Evolutionary conservation across 1,140 invertebrate species (phyloP), one percentile per base, ranked within the genome.

Genomic region (Mercenaria mercenaria): DNA sequence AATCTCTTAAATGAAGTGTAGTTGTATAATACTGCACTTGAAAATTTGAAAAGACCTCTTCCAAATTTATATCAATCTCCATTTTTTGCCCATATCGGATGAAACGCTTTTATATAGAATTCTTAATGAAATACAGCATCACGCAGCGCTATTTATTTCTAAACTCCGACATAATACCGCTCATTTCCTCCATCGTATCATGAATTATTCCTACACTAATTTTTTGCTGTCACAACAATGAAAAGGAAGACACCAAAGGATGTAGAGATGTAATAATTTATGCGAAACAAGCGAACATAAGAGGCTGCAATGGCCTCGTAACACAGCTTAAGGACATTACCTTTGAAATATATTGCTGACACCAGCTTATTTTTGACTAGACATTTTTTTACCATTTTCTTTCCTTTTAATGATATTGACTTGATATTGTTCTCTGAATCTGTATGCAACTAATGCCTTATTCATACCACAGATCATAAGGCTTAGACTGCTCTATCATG

Each of bases 151-250:
- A 23, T 15, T 29, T 39, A 37, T 26, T 34, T 72, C 15, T 20
- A 2, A 41, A 15, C 15, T 39, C 3, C 0, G 15, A 72, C 67
- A 39, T 72, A 41, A 72, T 72, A 72, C 37, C 67, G 1, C 34
- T 39, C 15, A 72, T 39, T 72, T 72, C 67, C 67, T 72, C n/a
- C 15, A 29, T 39, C 34, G 1, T 20, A 2, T 72, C 67, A 72
- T 72, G 67, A 72, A 72, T 72, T 72, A 72, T 72, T 72, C 67
- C 11, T 4, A 72, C n/a, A 39, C 34, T 72, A 37, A 72, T 72
- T 72, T 67, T 39, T 39, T 4, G n/a, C 67, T 72, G 67, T 72
- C 67, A 37, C 32, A 39, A 39, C 39, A 72, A 72, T 26, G 29
- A 37, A 72, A 18, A 39, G 37, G 23, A 72, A 72, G 37, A 72